A percentile compares a stretch with the other conserved stretches of the same genome.
These are phyloP conservation scores for Notechis scutatus DNA, from an alignment of 2,113 vertebrate genomes.

Conservation along the genomic window DNA sequence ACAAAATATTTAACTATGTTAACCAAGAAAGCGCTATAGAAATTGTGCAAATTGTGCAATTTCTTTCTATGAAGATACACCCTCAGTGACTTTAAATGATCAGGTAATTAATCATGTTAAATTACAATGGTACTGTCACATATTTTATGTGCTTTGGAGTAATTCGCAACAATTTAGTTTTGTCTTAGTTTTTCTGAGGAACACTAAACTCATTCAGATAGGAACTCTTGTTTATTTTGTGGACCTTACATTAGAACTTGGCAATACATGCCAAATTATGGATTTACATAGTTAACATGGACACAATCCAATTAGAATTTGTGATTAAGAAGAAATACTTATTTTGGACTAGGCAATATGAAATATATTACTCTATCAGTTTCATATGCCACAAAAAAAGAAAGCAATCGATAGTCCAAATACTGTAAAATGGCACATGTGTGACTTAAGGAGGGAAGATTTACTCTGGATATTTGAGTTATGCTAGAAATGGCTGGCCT, in stretches of 20 bases:
- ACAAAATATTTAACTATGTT: background rate
- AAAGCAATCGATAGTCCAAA: background rate
- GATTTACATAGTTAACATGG: background rate
- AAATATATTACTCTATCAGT: background rate
- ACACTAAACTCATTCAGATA: background rate
- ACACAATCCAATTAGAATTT: background rate
- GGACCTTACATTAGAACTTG: background rate
- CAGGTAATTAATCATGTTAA: background rate
- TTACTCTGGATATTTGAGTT: conserved; percentile 34
- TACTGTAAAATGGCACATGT: conserved; percentile 12
- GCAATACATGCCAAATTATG: too few relatives aligned
- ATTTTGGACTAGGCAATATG: background rate
- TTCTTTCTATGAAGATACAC: background rate
- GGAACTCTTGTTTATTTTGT: background rate
- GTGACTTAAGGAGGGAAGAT: conserved; percentile 23
- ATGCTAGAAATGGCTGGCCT: background rate
- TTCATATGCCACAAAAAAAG: background rate
- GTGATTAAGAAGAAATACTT: background rate
- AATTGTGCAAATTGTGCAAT: background rate
- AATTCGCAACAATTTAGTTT: background rate
- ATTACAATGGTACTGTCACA: background rate
- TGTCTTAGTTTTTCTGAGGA: background rate
- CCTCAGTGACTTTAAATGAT: background rate
- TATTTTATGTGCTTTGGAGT: background rate
- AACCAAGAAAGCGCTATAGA: background rate